These are phyloP conservation scores for Hystrix cristata DNA, from an alignment of 2,113 vertebrate species.

Conservation along the genomic window DNA sequence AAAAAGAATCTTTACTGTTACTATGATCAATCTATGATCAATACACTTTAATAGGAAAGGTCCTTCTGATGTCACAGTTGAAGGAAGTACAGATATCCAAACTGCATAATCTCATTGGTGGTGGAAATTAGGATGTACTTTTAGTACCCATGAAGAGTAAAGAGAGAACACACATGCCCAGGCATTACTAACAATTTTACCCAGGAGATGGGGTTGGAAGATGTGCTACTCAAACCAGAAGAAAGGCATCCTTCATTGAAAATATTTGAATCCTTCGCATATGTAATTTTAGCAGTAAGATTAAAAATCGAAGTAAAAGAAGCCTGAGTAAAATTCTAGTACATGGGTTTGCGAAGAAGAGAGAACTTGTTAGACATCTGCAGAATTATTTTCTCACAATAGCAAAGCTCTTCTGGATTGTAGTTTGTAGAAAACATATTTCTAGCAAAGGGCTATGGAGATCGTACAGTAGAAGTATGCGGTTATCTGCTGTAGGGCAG, in stretches of 20 bases:
- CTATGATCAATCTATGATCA: not conserved
- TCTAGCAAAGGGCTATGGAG: not conserved
- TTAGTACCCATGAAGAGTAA: not conserved
- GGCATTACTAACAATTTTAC: not conserved
- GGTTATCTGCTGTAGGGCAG: too few species aligned
- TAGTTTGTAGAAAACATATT: not conserved
- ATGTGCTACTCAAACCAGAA: not conserved
- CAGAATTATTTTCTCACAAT: not conserved
- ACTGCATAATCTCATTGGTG: not conserved
- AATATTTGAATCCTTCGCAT: not conserved
- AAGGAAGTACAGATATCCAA: not conserved
- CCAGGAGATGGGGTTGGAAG: not conserved
- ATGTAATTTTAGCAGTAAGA: not conserved
- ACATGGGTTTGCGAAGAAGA: not conserved
- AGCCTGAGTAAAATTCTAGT: not conserved
- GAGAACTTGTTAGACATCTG: not conserved
- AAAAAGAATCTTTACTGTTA: not conserved
- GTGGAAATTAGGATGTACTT: not conserved
- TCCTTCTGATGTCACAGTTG: not conserved
- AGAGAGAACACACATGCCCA: rapidly evolving
- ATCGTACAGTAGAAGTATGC: not conserved
- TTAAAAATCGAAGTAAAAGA: not conserved
- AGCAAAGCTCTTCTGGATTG: not conserved
- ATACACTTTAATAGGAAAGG: not conserved
- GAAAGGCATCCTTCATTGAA: not conserved